Conservation (phyloP, 2,797 vertebrate species). For the Lophotriccus pileatus region DNA sequence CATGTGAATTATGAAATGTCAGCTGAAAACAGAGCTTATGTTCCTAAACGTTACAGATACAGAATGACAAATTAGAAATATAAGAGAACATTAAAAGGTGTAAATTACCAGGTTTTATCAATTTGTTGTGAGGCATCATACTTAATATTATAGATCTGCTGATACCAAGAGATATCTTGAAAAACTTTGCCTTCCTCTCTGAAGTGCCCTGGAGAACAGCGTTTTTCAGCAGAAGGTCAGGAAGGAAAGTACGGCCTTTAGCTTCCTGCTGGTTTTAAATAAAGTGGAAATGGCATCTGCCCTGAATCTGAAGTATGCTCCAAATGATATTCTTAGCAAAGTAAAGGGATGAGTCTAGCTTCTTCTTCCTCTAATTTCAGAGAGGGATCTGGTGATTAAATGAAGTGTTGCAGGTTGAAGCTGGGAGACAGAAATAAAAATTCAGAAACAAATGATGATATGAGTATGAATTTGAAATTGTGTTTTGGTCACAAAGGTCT, state of each 20-base stretch:
- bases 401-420: background rate
- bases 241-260: background rate
- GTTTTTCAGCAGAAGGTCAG: constrained; percentile 50
- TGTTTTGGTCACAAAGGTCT: background rate
- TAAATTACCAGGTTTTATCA: background rate
- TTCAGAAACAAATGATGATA: background rate
- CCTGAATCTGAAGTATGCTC: background rate
- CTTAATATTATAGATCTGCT: background rate
- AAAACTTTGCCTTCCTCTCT: background rate
- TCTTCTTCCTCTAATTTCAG: background rate
- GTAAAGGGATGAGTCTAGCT: background rate
- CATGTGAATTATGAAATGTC: background rate
- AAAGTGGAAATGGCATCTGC: constrained; percentile 37
- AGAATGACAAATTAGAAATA: background rate
- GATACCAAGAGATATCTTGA: background rate
- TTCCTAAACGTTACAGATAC: background rate
- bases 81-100: background rate
- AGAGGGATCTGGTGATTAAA: background rate
- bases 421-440: background rate
- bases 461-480: background rate
- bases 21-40: background rate
- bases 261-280: constrained; percentile 1
- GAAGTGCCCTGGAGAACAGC: background rate
- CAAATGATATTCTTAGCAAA: background rate
- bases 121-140: background rate